These are phyloP conservation scores for Oscheius sp. DNA, from an alignment of 1,140 invertebrate genomes.

Conservation along the genomic window DNA sequence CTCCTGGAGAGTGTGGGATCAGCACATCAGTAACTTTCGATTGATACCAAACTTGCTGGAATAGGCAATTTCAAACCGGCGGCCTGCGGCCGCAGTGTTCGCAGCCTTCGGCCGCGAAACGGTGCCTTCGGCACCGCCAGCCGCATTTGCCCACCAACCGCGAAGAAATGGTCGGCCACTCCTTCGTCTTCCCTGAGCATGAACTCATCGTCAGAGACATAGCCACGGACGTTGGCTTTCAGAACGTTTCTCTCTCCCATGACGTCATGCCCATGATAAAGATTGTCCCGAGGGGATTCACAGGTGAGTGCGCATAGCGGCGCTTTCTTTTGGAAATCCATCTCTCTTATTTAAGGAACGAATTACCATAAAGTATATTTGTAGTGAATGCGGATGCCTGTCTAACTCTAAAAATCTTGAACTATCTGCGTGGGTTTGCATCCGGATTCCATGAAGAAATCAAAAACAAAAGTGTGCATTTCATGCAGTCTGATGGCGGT, in stretches of 20 bases:
- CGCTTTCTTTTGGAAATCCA: constrained; percentile 15
- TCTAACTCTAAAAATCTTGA: constrained; percentile 88
- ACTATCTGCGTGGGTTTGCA: constrained; percentile 81
- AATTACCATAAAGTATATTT: constrained; percentile 68
- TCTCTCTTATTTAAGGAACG: constrained; percentile 1
- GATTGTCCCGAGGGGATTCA: constrained; percentile 75
- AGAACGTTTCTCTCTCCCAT: constrained; percentile 87
- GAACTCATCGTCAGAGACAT: constrained; percentile 78
- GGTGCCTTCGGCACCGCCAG: too few species aligned
- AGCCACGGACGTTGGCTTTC: constrained; percentile 80
- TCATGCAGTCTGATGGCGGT: constrained; percentile 99
- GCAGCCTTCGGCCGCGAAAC: too few species aligned
- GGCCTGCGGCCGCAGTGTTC: too few species aligned
- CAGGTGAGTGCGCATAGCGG: too few species aligned
- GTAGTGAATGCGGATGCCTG: constrained; percentile 91
- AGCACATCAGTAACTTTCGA: too few species aligned
- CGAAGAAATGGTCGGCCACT: too few species aligned
- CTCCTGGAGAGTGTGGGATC: too few species aligned
- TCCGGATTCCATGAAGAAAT: constrained; percentile 80
- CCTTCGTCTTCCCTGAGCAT: constrained; percentile 84
- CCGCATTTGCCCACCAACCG: too few species aligned
- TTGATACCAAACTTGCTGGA: too few species aligned
- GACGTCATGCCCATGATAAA: constrained; percentile 92
- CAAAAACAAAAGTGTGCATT: constrained; percentile 69
- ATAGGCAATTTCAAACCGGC: too few species aligned